phyloP scores from a whole-genome alignment of 1,140 invertebrate genomes.

The Eriosoma lanigerum region DNA sequence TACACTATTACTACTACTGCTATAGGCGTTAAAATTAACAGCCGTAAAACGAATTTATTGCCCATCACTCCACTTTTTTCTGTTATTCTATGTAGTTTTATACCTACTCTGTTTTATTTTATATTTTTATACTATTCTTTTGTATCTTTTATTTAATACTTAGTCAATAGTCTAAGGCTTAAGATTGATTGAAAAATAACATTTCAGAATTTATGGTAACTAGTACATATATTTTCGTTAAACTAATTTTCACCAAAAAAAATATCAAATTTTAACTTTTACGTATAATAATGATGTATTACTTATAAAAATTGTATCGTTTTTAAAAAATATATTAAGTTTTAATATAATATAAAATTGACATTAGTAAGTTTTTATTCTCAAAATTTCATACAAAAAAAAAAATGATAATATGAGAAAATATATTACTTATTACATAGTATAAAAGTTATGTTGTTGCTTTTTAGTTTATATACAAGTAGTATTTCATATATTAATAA shows the following conservation, averaged over 20 bases:
- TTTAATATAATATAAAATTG: too few species aligned
- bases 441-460: too few species aligned
- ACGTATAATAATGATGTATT: not conserved
- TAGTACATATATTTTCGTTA: not conserved
- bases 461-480: too few species aligned
- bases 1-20: not conserved
- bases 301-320: not conserved
- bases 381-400: too few species aligned
- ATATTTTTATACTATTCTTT: constrained; percentile 3
- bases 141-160: constrained; percentile 10
- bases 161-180: too few species aligned
- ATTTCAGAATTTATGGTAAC: not conserved
- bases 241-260: too few species aligned
- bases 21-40: constrained; percentile 24
- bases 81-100: not conserved
- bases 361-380: too few species aligned
- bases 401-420: too few species aligned
- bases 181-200: not conserved
- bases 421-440: too few species aligned
- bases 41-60: constrained; percentile 19
- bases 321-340: too few species aligned
- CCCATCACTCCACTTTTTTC: not conserved
- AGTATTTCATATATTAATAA: too few species aligned
- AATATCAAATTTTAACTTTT: too few species aligned
- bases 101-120: constrained; percentile 21